Percentiles rank a stretch among this genome's conserved stretches.
Conservation (phyloP, 2,113 vertebrate species). For the Charadrius vociferus region DNA sequence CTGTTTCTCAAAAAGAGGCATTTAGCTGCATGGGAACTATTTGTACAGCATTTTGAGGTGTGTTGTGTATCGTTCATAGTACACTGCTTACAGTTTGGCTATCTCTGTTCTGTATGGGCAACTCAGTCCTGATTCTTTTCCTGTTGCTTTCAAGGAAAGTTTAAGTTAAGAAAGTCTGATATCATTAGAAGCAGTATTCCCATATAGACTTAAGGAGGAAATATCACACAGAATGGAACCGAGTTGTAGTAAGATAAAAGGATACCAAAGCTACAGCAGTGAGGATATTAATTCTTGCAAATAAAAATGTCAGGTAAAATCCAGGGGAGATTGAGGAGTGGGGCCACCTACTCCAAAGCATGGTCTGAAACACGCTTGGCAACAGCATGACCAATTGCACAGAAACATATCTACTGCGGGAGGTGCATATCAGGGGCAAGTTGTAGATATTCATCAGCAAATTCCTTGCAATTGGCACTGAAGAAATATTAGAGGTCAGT, state of each 20-base stretch:
- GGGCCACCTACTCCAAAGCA: neutral
- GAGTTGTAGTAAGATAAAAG: neutral
- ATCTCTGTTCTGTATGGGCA: neutral
- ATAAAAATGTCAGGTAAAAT: neutral
- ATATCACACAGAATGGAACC: neutral
- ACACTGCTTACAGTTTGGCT: neutral
- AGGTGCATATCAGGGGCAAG: neutral
- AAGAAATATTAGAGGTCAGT: neutral
- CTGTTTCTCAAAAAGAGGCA: neutral
- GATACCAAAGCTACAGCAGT: neutral
- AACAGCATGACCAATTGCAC: neutral
- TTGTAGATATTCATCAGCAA: neutral
- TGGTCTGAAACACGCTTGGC: neutral
- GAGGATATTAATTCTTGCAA: neutral
- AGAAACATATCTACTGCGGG: neutral
- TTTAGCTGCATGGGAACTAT: neutral
- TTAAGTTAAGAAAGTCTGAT: neutral
- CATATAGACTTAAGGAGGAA: neutral
- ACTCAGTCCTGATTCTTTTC: neutral
- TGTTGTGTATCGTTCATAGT: fast-evolving
- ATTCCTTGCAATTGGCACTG: neutral
- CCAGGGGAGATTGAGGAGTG: neutral
- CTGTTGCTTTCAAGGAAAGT: neutral
- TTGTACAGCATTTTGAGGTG: neutral
- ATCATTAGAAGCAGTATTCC: neutral